Percentiles rank a stretch among this genome's conserved stretches.
Evolutionary conservation across 1,140 invertebrate genomes (phyloP).

Genomic region (Prorops nasuta): DNA sequence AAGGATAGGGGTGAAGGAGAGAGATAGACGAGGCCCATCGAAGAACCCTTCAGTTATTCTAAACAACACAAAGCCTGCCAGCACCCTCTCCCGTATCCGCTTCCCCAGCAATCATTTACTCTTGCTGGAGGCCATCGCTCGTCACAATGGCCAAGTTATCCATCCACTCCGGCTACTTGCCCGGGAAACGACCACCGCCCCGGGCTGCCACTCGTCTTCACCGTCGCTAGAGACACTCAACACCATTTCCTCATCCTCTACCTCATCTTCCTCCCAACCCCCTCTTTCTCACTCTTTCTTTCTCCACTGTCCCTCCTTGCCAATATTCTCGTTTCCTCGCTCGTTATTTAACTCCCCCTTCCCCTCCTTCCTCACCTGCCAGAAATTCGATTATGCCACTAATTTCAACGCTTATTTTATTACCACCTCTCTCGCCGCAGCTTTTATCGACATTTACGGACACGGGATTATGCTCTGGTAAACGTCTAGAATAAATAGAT

Average conservation of each 20-base stretch:
- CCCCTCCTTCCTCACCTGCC: conserved; percentile 7
- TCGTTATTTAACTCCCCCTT: not conserved
- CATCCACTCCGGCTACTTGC: conserved; percentile 54
- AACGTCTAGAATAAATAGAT: too few relatives aligned
- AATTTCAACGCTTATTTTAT: not conserved
- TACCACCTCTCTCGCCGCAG: too few relatives aligned
- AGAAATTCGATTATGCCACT: not conserved
- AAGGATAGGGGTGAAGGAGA: not conserved
- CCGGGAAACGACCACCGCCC: conserved; percentile 44
- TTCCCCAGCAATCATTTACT: conserved; percentile 52
- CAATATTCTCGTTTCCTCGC: not conserved
- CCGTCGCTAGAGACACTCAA: conserved; percentile 1
- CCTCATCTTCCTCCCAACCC: not conserved
- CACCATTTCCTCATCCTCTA: not conserved
- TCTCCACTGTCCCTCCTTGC: not conserved
- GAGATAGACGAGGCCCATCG: conserved; percentile 32
- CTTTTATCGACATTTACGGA: too few relatives aligned
- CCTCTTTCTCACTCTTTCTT: not conserved
- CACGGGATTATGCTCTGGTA: too few relatives aligned
- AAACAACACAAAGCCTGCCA: conserved; percentile 50
- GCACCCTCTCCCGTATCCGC: conserved; percentile 24
- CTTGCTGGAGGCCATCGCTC: conserved; percentile 48
- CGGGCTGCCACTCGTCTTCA: conserved; percentile 29
- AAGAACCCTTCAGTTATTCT: conserved; percentile 52
- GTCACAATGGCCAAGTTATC: conserved; percentile 55